Base-by-base conservation (phyloP, 2,797 vertebrate genomes). In the Sebastiscus albofasciatus region DNA sequence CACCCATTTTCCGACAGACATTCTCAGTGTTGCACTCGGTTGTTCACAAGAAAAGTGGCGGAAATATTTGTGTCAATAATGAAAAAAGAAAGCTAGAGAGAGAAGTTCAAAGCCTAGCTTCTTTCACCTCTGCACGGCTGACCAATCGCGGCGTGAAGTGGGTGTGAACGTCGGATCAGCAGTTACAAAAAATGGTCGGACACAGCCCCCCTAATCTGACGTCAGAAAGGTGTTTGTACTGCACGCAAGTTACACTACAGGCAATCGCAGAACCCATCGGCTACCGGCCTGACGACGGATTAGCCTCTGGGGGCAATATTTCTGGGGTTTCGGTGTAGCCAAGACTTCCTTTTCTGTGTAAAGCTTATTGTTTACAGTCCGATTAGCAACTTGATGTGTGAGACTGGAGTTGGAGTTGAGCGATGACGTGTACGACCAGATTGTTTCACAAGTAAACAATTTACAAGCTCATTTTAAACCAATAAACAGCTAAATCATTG, bases 381-480 rank as follows among this genome's bases (percentile, higher is more conserved):
- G 16, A 46, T 46, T 46, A 46, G 42, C 42, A 46, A 46, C 42
- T 46, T 46, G 42, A 46, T 16, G 0, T 46, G 42, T 46, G 14
- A 46, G 42, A 46, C 16, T 46, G 39, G 39, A 42, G 39, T 42
- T 42, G 39, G 39, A 42, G 14, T 42, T 42, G 39, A 42, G 39
- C 14, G 39, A 42, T 0, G 39, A 42, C 14, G 14, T 0, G 14
- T 42, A 0, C 39, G 39, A 42, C 14, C 14, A 6, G 39, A 42
- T 42, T 42, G 39, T 16, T 42, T 42, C 13, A 29, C 29, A 29
- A 29, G 34, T 36, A 36, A 1, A 11, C 2, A 12, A 11, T 36
- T 36, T 39, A 1, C 14, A 42, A 16, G 39, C 39, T 42, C 1
- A 42, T 42, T 42, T 42, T 42, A 42, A 42, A 42, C 39, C 39